Evolutionary conservation across 2,113 vertebrate genomes (phyloP), one percentile per base, ranked within the genome.

Genomic region (Trematocara marginatum): DNA sequence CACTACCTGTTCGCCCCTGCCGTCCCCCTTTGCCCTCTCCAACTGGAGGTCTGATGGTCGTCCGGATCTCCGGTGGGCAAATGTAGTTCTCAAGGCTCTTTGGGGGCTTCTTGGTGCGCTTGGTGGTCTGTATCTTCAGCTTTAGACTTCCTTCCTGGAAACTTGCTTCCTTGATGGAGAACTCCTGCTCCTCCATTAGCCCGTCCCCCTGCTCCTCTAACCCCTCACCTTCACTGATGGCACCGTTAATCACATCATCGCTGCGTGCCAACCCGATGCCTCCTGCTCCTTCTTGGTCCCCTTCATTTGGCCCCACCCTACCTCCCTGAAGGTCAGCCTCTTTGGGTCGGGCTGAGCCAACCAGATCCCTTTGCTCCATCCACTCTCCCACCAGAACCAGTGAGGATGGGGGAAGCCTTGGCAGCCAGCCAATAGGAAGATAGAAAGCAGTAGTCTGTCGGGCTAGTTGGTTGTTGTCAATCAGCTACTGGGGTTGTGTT

Each of bases 1-100:
- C 94, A 92, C 80, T 96, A 97, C 97, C 97, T 96, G 90, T 95
- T 95, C 93, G 96, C 88, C 95, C 97, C 96, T 86, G 97, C 92
- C 93, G 96, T 78, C 92, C 97, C 96, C 95, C 98, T 97, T 88
- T 98, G 96, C 88, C 97, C 96, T 95, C 95, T 87, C 93, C 94
- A 6, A 84, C 79, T 13, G 97, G 96, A 82, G 98, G 98, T 91
- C 98, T 98, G 94, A 99, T 99, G 92, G 98, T 99, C 95, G 99
- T 99, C 94, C 98, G 98, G 95, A 99, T 99, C 97, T 99, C 98
- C 0, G 98, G 99, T 52, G 98, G 99, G 88, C 98, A 99, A 92
- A 99, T 99, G 91, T 99, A 99, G 97, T 99, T 99, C 97, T 99
- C 98, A 95, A 99, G 96, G 93, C 96, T 99, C 95, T 99, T 99